Base-by-base conservation (phyloP, 2,797 vertebrate genomes). In the Glossophaga mutica region DNA sequence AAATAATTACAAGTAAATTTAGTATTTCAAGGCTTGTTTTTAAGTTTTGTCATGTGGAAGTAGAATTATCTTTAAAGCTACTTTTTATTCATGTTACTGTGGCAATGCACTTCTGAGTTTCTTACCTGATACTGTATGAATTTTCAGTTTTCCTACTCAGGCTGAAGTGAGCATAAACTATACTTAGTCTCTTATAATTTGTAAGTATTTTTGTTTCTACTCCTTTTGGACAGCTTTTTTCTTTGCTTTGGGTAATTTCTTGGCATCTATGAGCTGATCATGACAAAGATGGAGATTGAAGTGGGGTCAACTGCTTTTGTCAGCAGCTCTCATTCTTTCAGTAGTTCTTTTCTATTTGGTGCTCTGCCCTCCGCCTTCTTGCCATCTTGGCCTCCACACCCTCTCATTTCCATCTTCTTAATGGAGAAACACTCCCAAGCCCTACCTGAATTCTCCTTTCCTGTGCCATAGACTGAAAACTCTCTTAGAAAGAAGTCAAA, bases 261-360 rank as follows among this genome's bases (percentile, higher is more conserved):
- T 34, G 34, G 10, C 15, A 76, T 59, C 4, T 11, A 32, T 34
- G 9, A 39, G 2, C 24, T 55, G 46, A 50, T 21, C 26, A 48
- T 9, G 2, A 26, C 9, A 11, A 2, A 68, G 12, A 50, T 46
- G 24, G 1, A 86, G 52, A 67, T 5, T 44, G 18, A 55, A n/a
- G 3, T 1, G 15, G 11, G 3, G n/a, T 50, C 4, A 18, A 46
- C 3, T 11, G 0, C 15, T 52, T 4, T 79, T 18, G 8, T 39
- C 46, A 48, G 18, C 16, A n/a, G 5, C 1, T 42, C 12, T 16
- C 26, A 6, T n/a, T 18, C 11, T n/a, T 44, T 46, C 10, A 46
- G 21, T 9, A 55, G 18, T 9, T 46, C 18, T 67, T 87, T 87
- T 39, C 29, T 4, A 16, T 8, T 65, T 46, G 26, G 2, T 19